Evolutionary conservation across 2,888 invertebrate genomes (phyloP).

Genomic region (Busseola fusca): DNA sequence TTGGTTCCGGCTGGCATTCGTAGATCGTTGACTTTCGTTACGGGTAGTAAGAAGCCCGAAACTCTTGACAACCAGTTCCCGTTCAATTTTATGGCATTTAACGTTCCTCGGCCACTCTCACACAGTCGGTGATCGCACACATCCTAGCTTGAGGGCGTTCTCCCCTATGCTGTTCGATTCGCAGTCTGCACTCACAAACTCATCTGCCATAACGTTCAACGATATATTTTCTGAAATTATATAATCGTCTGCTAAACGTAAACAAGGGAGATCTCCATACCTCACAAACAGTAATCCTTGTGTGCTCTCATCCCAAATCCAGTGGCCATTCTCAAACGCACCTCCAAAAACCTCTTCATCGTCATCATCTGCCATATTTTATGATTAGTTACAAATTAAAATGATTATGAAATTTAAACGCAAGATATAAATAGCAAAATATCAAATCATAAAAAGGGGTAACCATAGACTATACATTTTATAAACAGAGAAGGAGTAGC

Average conservation of each 20-base stretch:
- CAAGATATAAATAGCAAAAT: constrained; percentile 6
- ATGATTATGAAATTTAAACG: constrained; percentile 15
- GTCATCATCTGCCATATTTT: constrained; percentile 80
- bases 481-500: too few relatives aligned
- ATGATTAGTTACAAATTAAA: constrained; percentile 23
- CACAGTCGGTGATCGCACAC: too few relatives aligned
- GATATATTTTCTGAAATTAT: background rate
- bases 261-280: constrained; percentile 56
- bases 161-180: background rate
- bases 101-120: background rate
- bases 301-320: constrained; percentile 84
- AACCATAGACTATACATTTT: too few relatives aligned
- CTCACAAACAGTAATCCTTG: constrained; percentile 76
- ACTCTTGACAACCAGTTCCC: background rate
- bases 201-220: background rate
- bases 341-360: constrained; percentile 81
- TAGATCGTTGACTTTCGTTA: background rate
- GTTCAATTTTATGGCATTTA: background rate
- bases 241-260: background rate
- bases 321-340: constrained; percentile 84
- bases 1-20: background rate
- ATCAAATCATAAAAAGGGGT: constrained; percentile 5
- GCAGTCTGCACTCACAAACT: background rate
- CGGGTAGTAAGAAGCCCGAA: background rate
- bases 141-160: background rate